A percentile compares a stretch with the other conserved stretches of the same genome.
These are phyloP conservation scores for Calameuta pallipes DNA, from an alignment of 2,888 invertebrate species.

Conservation along the genomic window DNA sequence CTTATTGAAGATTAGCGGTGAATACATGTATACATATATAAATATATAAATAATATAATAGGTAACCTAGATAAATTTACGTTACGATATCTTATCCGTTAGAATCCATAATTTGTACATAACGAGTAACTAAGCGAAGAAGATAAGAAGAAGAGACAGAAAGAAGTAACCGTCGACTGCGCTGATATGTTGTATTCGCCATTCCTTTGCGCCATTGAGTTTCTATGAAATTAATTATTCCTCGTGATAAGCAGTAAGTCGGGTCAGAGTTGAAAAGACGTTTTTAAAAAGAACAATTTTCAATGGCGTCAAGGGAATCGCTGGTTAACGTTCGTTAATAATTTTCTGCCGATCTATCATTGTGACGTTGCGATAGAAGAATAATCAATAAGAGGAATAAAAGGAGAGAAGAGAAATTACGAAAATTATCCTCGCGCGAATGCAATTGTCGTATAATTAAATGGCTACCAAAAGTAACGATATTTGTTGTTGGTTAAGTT, in stretches of 20 bases:
- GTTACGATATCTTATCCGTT: slow-evolving; percentile 30
- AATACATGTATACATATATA: slow-evolving; percentile 23
- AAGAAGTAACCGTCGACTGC: neutral
- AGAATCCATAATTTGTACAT: slow-evolving; percentile 33
- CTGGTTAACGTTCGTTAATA: slow-evolving; percentile 30
- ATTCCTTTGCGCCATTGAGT: neutral
- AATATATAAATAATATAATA: neutral
- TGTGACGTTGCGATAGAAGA: neutral
- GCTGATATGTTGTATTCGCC: neutral
- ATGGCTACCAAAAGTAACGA: slow-evolving; percentile 41
- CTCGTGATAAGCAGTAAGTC: neutral
- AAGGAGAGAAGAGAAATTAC: neutral
- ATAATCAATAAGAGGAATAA: no score
- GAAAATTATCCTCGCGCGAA: neutral
- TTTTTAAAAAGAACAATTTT: neutral
- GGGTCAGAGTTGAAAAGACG: neutral
- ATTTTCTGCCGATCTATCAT: slow-evolving; percentile 12
- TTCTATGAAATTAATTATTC: neutral
- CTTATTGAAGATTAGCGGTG: slow-evolving; percentile 25
- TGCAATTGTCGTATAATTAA: slow-evolving; percentile 19
- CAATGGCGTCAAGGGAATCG: neutral
- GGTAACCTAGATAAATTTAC: slow-evolving; percentile 17
- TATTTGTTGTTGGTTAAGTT: slow-evolving; percentile 49
- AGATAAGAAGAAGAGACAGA: neutral
- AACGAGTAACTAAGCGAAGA: slow-evolving; percentile 17